phyloP scores from a whole-genome alignment of 2,888 invertebrate genomes.

The Cetonia aurata region DNA sequence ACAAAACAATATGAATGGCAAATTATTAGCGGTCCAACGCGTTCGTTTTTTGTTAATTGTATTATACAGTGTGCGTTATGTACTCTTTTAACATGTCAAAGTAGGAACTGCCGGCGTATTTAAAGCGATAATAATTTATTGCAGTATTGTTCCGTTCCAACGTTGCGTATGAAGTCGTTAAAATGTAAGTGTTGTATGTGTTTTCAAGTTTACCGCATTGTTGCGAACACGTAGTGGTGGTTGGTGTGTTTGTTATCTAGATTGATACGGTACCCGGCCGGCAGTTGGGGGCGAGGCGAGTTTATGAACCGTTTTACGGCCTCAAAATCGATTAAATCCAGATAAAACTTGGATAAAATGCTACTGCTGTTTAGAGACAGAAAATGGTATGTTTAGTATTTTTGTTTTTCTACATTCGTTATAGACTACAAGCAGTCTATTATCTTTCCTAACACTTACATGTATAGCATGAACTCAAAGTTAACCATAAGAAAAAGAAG shows the following conservation, averaged over 20 bases:
- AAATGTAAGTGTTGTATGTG: slow-evolving; percentile 30
- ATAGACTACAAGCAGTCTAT: no score
- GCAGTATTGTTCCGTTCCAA: slow-evolving; percentile 5
- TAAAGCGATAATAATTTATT: slow-evolving; percentile 9
- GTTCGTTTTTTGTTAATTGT: neutral
- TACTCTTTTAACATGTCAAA: slow-evolving; percentile 10
- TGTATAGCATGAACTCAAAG: no score
- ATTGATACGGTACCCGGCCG: slow-evolving; percentile 4
- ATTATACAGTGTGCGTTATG: neutral
- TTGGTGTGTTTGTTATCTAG: slow-evolving; percentile 31
- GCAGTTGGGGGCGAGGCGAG: slow-evolving; percentile 5
- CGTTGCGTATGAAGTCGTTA: slow-evolving; percentile 9
- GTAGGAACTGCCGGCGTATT: slow-evolving; percentile 10
- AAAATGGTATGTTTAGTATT: slow-evolving; percentile 29
- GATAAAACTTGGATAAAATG: slow-evolving; percentile 25
- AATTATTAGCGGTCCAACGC: slow-evolving; percentile 11
- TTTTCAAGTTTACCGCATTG: slow-evolving; percentile 27
- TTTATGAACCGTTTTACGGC: slow-evolving; percentile 35
- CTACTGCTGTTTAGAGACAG: slow-evolving; percentile 23
- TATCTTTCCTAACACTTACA: no score
- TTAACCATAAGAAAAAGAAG: no score
- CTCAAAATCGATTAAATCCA: slow-evolving; percentile 21
- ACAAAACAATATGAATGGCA: slow-evolving; percentile 13
- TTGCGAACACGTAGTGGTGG: slow-evolving; percentile 26
- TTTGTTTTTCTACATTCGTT: neutral